A percentile compares a stretch with the other conserved stretches of the same genome.
Conservation (phyloP, 2,797 vertebrate genomes). For the Parambassis ranga region DNA sequence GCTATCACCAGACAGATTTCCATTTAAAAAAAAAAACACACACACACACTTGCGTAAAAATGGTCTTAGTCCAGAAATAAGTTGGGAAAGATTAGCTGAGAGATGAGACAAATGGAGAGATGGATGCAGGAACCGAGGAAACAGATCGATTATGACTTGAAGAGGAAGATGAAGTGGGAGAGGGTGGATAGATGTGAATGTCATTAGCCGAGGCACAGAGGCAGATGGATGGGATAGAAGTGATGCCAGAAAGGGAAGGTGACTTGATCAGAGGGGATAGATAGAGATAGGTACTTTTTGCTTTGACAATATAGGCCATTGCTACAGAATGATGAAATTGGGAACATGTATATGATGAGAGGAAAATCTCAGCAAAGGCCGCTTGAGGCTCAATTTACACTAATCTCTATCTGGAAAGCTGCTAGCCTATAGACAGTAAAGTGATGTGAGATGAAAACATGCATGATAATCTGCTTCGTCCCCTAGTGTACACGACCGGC, state of each 20-base stretch:
- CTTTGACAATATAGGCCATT: background rate
- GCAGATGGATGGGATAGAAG: background rate
- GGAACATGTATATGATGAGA: background rate
- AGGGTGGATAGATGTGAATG: background rate
- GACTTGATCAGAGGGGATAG: background rate
- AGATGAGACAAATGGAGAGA: background rate
- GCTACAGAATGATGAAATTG: background rate
- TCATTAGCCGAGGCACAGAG: constrained; percentile 3
- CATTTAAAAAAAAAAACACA: background rate
- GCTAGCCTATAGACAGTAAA: background rate
- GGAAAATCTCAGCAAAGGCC: background rate
- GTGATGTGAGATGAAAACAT: background rate
- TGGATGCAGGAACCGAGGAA: background rate
- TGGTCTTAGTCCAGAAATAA: too few relatives aligned
- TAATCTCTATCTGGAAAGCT: background rate
- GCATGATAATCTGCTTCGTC: background rate
- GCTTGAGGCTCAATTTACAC: constrained; percentile 3
- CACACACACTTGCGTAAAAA: too few relatives aligned
- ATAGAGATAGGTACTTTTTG: background rate
- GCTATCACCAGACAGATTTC: background rate
- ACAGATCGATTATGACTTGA: background rate
- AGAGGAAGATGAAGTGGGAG: background rate
- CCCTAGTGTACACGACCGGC: background rate
- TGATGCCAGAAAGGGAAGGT: background rate
- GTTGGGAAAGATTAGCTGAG: background rate